Percentiles rank a stretch among this genome's conserved stretches.
These are phyloP conservation scores for Galaxias olidus DNA, from an alignment of 2,797 vertebrate genomes.

Conservation along the genomic window DNA sequence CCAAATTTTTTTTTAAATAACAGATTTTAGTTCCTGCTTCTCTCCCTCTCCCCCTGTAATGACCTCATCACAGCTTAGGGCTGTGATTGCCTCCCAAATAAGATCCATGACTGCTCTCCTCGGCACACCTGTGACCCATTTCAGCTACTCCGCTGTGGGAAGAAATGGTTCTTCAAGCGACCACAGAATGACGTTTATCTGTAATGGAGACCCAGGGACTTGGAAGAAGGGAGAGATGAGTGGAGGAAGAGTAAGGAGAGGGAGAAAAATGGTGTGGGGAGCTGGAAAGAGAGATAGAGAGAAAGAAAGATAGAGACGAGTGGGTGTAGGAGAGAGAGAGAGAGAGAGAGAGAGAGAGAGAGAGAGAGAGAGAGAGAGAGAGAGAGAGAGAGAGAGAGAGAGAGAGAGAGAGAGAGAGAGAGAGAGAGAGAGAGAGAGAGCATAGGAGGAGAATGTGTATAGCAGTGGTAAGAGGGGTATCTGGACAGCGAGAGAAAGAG, in stretches of 20 bases:
- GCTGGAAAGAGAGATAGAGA: slow-evolving; percentile 7
- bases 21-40: slow-evolving; percentile 14
- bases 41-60: slow-evolving; percentile 32
- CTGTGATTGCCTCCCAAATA: slow-evolving; percentile 61
- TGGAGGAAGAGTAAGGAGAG: neutral
- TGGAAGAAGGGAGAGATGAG: neutral
- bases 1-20: too few relatives aligned
- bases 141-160: slow-evolving; percentile 27
- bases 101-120: slow-evolving; percentile 59
- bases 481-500: neutral
- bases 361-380: slow-evolving; percentile 19
- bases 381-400: slow-evolving; percentile 20
- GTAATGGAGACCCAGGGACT: slow-evolving; percentile 37
- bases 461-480: slow-evolving; percentile 6
- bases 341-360: slow-evolving; percentile 5
- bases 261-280: slow-evolving; percentile 22
- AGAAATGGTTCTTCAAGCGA: slow-evolving; percentile 41
- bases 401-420: neutral
- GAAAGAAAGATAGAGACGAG: neutral
- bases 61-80: slow-evolving; percentile 44
- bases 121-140: slow-evolving; percentile 62
- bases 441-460: slow-evolving; percentile 15
- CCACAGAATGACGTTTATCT: slow-evolving; percentile 50
- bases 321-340: neutral
- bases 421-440: slow-evolving; percentile 3